Base-by-base conservation (phyloP, 2,888 invertebrate genomes). In the Eristalinus sepulchralis region DNA sequence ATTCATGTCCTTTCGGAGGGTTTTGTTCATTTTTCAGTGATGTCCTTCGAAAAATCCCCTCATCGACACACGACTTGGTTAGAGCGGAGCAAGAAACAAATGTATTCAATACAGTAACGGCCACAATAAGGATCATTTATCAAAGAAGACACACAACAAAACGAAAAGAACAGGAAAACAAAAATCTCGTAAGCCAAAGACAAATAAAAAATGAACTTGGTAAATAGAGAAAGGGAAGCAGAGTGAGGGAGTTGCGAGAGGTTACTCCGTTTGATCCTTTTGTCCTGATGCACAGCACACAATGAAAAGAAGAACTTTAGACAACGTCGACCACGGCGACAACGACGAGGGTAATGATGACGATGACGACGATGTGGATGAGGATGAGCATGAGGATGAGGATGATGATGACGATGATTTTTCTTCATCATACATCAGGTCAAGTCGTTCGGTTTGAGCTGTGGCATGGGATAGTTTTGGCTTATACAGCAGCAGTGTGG, bases 351-450 rank as follows among this genome's bases (percentile, higher is more conserved):
- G 10, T 6, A 34, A 66, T 24, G 64, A 67, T 17, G 34, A 17
- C n/a, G 55, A 73, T 67, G 80, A 80, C 27, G 27, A 27, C 2
- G 27, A 27, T 27, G 5, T 3, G 2, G 39, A 39, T 17, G 39
- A 39, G 1, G 47, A 47, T 6, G 47, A 47, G 1, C 17, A 47
- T 2, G 57, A 24, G 2, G 57, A 57, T 10, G 57, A 57, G 1
- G 24, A 6, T 4, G 53, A 67, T 24, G 64, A 67, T 24, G 57
- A 31, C n/a, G 55, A 73, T 73, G 80, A 80, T 80, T 72, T 80
- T 80, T 73, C 80, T 80, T 80, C 80, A 57, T 80, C 80, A 73
- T 73, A 72, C 67, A 66, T 80, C 67, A 55, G 72, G 72, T 72
- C 72, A 80, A 71, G 66, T 79, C 64, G 31, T 47, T 72, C 24